Percentiles rank a stretch among this genome's conserved stretches.
Evolutionary conservation across 2,797 vertebrate species (phyloP).

Genomic region (Eulemur coronatus): DNA sequence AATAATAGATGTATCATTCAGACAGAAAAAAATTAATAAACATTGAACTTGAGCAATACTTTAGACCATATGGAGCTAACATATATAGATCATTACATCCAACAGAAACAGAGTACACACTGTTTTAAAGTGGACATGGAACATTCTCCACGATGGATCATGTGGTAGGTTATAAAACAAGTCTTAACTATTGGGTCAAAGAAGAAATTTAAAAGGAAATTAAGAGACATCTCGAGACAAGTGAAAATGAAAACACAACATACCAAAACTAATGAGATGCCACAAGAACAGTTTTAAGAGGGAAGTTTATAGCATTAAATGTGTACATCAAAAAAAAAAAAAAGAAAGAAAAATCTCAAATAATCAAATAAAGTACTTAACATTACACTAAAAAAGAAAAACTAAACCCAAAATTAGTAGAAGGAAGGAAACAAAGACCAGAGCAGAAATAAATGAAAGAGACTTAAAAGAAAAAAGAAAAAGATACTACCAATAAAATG

Average conservation of each 20-base stretch:
- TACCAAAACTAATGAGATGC: not conserved
- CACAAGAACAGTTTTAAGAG: not conserved
- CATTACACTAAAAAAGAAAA: not conserved
- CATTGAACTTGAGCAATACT: not conserved
- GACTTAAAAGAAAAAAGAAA: not conserved
- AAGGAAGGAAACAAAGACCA: not conserved
- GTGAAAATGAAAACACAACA: not conserved
- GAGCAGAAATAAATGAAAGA: not conserved
- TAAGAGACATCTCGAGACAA: not conserved
- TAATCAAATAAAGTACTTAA: not conserved
- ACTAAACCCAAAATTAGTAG: not conserved
- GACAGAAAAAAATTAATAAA: not conserved
- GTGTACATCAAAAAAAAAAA: not conserved
- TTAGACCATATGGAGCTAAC: not conserved
- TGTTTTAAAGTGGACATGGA: not conserved
- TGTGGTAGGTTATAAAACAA: not conserved
- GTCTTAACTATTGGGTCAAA: not conserved
- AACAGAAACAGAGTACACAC: not conserved
- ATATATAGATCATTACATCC: not conserved
- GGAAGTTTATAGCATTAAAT: not conserved
- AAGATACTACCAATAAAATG: not conserved
- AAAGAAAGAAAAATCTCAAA: not conserved
- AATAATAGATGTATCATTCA: not conserved
- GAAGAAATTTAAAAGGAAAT: not conserved
- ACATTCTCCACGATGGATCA: not conserved